phyloP scores from a whole-genome alignment of 2,113 vertebrate genomes.

The Nannospalax galili region DNA sequence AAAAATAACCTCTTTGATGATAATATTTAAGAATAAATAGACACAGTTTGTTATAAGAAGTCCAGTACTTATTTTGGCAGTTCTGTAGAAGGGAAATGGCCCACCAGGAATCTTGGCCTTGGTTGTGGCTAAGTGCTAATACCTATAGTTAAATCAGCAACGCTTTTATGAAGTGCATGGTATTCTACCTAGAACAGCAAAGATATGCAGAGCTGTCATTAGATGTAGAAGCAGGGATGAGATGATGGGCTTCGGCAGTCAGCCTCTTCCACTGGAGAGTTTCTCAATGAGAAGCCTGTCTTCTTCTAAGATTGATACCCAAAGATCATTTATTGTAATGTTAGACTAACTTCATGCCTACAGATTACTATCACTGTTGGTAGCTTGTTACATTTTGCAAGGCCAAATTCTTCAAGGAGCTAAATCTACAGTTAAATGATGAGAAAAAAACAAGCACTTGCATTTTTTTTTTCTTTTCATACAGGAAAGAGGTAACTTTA shows the following conservation, averaged over 20 bases:
- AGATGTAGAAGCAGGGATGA: slow-evolving; percentile 14
- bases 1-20: slow-evolving; percentile 45
- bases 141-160: background rate
- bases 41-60: background rate
- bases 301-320: background rate
- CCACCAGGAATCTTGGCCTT: background rate
- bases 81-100: background rate
- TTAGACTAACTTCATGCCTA: background rate
- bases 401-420: background rate
- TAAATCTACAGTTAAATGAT: background rate
- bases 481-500: background rate
- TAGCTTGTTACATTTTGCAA: background rate
- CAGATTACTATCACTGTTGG: background rate
- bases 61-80: background rate
- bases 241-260: background rate
- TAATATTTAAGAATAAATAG: slow-evolving; percentile 23
- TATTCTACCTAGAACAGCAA: background rate
- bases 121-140: background rate
- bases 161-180: background rate
- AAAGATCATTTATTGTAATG: background rate
- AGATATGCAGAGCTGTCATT: background rate
- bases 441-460: background rate
- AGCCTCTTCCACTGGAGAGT: background rate
- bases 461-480: background rate
- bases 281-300: background rate